Percentiles rank a stretch among this genome's conserved stretches.
These are phyloP conservation scores for Sorex maritimensis DNA, from an alignment of 2,797 vertebrate genomes.

Conservation along the genomic window DNA sequence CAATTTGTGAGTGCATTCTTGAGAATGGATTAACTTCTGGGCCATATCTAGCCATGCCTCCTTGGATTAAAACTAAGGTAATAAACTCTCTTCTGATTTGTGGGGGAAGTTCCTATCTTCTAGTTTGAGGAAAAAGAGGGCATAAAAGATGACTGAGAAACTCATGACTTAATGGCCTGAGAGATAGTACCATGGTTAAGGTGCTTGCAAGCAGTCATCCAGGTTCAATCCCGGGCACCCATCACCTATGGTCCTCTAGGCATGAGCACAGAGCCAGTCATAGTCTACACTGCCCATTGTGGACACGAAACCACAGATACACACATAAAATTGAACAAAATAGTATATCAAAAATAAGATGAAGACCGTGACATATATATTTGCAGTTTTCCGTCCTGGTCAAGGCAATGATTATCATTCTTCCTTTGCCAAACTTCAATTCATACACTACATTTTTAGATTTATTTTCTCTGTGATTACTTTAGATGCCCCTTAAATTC, in stretches of 20 bases:
- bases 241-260: too few species aligned
- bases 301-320: too few species aligned
- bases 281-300: too few species aligned
- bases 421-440: not conserved
- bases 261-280: too few species aligned
- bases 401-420: conserved; percentile 12
- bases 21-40: not conserved
- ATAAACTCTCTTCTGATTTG: not conserved
- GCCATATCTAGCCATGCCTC: not conserved
- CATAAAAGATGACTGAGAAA: not conserved
- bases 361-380: not conserved
- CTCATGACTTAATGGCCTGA: too few species aligned
- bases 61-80: not conserved
- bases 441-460: not conserved
- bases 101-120: not conserved
- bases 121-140: not conserved
- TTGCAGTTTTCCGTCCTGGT: not conserved
- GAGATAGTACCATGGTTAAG: too few species aligned
- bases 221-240: too few species aligned
- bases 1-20: not conserved
- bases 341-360: not conserved
- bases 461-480: not conserved
- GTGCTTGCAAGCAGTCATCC: too few species aligned
- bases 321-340: too few species aligned
- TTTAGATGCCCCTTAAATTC: conserved; percentile 19